These are phyloP conservation scores for Ascaphus truei DNA, from an alignment of 2,113 vertebrate species.

Conservation along the genomic window DNA sequence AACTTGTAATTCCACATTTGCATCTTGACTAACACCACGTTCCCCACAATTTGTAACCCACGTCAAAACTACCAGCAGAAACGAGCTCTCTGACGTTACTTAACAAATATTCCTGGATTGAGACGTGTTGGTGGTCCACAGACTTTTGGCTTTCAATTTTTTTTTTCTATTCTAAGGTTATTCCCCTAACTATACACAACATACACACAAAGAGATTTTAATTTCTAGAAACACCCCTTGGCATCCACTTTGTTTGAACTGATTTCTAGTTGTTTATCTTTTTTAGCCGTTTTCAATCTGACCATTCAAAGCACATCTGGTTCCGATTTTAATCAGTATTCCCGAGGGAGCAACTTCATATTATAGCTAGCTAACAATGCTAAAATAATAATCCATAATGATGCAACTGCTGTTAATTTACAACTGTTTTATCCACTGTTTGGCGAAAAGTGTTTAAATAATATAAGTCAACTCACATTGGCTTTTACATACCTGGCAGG, in stretches of 20 bases:
- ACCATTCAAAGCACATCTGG: conserved; percentile 69
- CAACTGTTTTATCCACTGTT: conserved; percentile 59
- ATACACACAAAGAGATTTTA: conserved; percentile 27
- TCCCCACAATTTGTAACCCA: neutral
- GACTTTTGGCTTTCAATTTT: conserved; percentile 16
- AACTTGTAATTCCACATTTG: neutral
- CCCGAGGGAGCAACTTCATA: conserved; percentile 62
- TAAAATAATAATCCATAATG: conserved; percentile 69
- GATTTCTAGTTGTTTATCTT: conserved; percentile 62
- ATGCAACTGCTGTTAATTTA: conserved; percentile 66
- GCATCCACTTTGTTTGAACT: conserved; percentile 62
- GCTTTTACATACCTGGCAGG: neutral
- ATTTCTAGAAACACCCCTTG: conserved; percentile 49
- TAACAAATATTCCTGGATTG: neutral
- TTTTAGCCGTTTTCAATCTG: conserved; percentile 54
- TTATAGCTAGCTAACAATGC: conserved; percentile 67
- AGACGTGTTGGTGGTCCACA: conserved; percentile 33
- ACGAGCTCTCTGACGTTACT: neutral
- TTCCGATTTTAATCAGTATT: conserved; percentile 71
- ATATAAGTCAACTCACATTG: conserved; percentile 47
- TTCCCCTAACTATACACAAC: neutral
- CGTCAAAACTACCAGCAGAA: neutral
- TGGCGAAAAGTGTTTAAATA: conserved; percentile 56
- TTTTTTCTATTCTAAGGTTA: conserved; percentile 15
- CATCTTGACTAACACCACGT: neutral